These are phyloP conservation scores for Pseudococcus viburni DNA, from an alignment of 2,888 invertebrate genomes.

Conservation along the genomic window DNA sequence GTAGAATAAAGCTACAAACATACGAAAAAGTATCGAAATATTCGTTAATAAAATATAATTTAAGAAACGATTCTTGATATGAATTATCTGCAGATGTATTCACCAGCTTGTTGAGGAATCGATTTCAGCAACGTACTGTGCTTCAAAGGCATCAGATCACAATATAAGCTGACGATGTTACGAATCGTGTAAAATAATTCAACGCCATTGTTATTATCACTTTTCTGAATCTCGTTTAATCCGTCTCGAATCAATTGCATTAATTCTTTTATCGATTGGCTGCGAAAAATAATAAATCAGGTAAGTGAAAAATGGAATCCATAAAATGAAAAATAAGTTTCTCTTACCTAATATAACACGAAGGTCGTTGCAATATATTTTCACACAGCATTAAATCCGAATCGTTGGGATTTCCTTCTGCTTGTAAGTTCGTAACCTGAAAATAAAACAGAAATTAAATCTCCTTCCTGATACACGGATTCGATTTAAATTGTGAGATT, in stretches of 20 bases:
- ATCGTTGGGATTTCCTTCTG: constrained; percentile 48
- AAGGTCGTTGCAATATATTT: constrained; percentile 47
- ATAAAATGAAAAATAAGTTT: not conserved
- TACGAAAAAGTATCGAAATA: not conserved
- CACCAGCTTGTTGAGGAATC: constrained; percentile 90
- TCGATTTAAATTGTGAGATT: no score
- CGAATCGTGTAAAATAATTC: constrained; percentile 81
- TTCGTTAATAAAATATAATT: constrained; percentile 59
- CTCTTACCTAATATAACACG: constrained; percentile 62
- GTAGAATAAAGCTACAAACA: constrained; percentile 81
- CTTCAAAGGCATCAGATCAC: constrained; percentile 82
- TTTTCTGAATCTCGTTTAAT: constrained; percentile 47
- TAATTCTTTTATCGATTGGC: constrained; percentile 55
- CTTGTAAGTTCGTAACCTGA: not conserved
- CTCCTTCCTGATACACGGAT: not conserved
- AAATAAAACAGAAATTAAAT: not conserved
- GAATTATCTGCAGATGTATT: constrained; percentile 69
- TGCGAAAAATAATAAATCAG: not conserved
- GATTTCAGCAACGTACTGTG: constrained; percentile 85
- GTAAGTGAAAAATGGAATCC: not conserved
- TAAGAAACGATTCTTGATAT: not conserved
- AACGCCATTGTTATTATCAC: constrained; percentile 71
- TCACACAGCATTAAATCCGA: constrained; percentile 61
- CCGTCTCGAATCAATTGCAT: constrained; percentile 45
- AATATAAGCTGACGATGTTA: constrained; percentile 83